Evolutionary conservation across 2,888 invertebrate genomes (phyloP).

Genomic region (Temnothorax unifasciatus): DNA sequence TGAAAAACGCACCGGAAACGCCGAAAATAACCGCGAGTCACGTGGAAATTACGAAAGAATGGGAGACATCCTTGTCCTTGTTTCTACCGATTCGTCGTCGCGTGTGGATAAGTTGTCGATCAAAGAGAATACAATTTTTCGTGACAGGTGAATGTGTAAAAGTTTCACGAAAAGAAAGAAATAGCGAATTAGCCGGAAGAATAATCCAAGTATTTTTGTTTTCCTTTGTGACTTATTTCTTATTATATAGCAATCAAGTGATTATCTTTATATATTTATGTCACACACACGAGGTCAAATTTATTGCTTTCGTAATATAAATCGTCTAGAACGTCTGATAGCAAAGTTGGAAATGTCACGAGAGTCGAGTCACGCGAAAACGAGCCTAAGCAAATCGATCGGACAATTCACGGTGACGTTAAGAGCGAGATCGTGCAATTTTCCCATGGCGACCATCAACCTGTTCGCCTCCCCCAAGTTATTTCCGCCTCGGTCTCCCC

Average conservation of each 20-base stretch:
- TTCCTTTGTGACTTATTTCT: not conserved
- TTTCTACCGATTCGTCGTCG: not conserved
- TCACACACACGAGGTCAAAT: not conserved
- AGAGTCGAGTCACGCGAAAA: slow-evolving; percentile 3
- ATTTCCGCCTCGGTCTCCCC: slow-evolving; percentile 38
- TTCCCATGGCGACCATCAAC: slow-evolving; percentile 48
- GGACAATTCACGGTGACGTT: slow-evolving; percentile 21
- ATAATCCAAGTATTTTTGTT: not conserved
- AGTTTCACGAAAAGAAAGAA: not conserved
- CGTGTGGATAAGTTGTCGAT: slow-evolving; percentile 4
- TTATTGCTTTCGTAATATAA: not conserved
- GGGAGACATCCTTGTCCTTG: not conserved
- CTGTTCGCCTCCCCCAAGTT: slow-evolving; percentile 47
- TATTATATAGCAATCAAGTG: not conserved
- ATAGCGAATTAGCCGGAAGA: not conserved
- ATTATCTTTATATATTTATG: not conserved
- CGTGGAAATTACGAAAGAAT: slow-evolving; percentile 24
- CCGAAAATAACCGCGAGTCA: slow-evolving; percentile 30
- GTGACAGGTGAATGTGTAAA: not conserved
- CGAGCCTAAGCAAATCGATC: slow-evolving; percentile 30
- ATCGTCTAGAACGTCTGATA: not conserved
- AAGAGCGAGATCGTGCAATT: not conserved
- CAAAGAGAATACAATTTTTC: not conserved
- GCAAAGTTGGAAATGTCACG: not conserved
- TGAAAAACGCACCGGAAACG: slow-evolving; percentile 37